phyloP scores from a whole-genome alignment of 1,140 invertebrate species.

The Conus ventricosus region DNA sequence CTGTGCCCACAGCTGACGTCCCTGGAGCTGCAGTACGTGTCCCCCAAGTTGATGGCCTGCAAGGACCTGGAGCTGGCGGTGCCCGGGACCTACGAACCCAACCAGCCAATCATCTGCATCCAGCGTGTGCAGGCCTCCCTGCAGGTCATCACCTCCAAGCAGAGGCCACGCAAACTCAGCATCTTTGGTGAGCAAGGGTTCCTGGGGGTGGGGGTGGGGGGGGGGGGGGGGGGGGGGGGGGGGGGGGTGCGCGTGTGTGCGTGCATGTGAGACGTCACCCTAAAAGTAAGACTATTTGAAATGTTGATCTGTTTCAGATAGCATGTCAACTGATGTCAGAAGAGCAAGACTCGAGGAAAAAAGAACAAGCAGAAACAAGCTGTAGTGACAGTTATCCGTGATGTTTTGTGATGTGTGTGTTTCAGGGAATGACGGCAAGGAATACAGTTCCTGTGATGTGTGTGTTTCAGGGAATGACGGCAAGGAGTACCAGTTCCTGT shows the following conservation, averaged over 20 bases:
- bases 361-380: neutral
- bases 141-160: slow-evolving; percentile 98
- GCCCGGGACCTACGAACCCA: slow-evolving; percentile 94
- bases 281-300: no score
- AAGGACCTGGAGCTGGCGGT: slow-evolving; percentile 95
- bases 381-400: neutral
- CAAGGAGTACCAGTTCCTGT: slow-evolving; percentile 98
- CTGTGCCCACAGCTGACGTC: slow-evolving; percentile 73
- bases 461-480: slow-evolving; percentile 89
- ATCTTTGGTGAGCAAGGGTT: slow-evolving; percentile 82
- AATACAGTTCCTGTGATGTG: neutral
- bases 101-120: slow-evolving; percentile 90
- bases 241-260: neutral
- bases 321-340: no score
- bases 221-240: neutral
- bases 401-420: neutral
- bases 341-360: neutral
- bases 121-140: slow-evolving; percentile 86
- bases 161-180: slow-evolving; percentile 94
- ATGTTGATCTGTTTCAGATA: no score
- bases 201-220: neutral
- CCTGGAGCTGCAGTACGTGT: slow-evolving; percentile 94
- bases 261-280: neutral
- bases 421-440: neutral
- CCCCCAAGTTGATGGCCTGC: slow-evolving; percentile 91